A percentile compares a stretch with the other conserved stretches of the same genome.
phyloP scores from a whole-genome alignment of 2,797 vertebrate species.

The Tokudaia muenninki region DNA sequence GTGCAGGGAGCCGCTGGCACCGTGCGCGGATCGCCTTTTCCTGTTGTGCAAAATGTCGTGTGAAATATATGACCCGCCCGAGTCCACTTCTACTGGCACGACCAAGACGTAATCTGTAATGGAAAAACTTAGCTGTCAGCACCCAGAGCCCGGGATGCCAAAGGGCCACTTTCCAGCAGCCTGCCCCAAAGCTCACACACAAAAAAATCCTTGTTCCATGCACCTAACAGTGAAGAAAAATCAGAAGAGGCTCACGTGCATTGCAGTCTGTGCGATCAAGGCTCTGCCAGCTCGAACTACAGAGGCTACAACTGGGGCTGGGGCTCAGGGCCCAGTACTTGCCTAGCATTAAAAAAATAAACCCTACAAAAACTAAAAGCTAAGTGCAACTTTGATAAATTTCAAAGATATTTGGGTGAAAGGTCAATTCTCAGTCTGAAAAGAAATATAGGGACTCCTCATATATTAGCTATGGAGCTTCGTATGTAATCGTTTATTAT shows the following conservation, averaged over 20 bases:
- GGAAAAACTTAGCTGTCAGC: constrained; percentile 81
- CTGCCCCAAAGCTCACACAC: not conserved
- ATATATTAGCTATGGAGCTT: not conserved
- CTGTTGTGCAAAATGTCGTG: constrained; percentile 93
- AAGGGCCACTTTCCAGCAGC: constrained; percentile 15
- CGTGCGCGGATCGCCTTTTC: constrained; percentile 91
- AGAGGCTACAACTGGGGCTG: not conserved
- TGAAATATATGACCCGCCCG: constrained; percentile 91
- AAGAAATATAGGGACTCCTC: not conserved
- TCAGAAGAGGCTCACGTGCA: not conserved
- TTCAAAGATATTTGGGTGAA: not conserved
- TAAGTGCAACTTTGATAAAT: not conserved
- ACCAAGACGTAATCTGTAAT: constrained; percentile 95
- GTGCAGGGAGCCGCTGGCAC: constrained; percentile 90
- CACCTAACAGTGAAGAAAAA: not conserved
- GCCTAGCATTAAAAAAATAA: not conserved
- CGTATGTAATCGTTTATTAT: not conserved
- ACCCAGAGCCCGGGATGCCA: not conserved
- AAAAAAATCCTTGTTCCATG: not conserved
- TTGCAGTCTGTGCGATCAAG: no score
- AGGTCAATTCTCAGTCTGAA: not conserved
- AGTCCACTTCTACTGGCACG: constrained; percentile 95
- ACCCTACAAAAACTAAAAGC: not conserved
- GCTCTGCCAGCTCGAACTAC: not conserved
- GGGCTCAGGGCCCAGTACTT: not conserved